phyloP scores from a whole-genome alignment of 2,113 vertebrate species.

The Pantherophis guttatus region DNA sequence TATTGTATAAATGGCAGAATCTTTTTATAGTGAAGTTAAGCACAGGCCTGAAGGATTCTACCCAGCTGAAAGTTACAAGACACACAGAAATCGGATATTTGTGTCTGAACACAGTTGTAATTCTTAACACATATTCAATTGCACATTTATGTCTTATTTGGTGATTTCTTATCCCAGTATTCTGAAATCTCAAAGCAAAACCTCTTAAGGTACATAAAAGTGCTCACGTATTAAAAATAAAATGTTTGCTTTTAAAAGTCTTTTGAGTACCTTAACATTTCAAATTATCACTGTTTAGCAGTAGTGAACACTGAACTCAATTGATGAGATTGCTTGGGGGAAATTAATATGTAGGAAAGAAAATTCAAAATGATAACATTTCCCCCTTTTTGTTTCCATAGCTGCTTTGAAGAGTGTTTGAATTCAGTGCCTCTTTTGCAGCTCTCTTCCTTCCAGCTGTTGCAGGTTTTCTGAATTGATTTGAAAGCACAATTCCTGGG shows the following conservation, averaged over 20 bases:
- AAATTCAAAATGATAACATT: not conserved
- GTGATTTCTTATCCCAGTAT: not conserved
- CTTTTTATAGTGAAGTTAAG: not conserved
- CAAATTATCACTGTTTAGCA: not conserved
- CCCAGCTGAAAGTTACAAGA: not conserved
- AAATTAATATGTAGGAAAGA: not conserved
- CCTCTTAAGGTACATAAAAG: not conserved
- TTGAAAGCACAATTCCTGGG: slow-evolving; percentile 75
- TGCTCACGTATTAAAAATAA: not conserved
- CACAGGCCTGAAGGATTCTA: not conserved
- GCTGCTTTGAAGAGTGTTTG: slow-evolving; percentile 13
- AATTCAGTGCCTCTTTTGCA: slow-evolving; percentile 56
- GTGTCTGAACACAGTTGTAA: not conserved
- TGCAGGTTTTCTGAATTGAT: slow-evolving; percentile 67
- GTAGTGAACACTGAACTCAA: not conserved
- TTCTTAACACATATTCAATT: not conserved
- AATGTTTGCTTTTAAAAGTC: not conserved
- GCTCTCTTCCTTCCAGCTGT: slow-evolving; percentile 71
- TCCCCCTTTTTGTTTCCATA: not conserved
- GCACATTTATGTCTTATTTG: not conserved
- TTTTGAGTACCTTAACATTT: not conserved
- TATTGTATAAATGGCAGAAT: not conserved
- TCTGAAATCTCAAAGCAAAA: not conserved
- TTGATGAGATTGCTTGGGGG: not conserved
- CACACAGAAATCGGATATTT: not conserved